Conservation (phyloP, 2,888 invertebrate genomes). For the Prosapia bicincta region DNA sequence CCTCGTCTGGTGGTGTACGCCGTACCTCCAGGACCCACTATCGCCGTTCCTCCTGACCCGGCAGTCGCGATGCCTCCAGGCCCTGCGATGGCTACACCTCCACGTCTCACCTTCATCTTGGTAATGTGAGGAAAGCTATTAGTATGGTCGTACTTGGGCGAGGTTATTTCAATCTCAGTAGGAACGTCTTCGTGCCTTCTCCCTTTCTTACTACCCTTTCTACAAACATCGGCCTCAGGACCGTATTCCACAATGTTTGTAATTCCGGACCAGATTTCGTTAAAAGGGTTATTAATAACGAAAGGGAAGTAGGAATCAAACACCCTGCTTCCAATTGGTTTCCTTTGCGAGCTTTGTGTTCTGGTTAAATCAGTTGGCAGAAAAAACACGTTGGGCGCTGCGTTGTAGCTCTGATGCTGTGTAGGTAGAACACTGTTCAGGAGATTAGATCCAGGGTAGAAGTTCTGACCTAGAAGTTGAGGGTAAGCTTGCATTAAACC, state of each 20-base stretch:
- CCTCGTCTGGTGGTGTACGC: constrained; percentile 73
- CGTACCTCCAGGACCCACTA: constrained; percentile 73
- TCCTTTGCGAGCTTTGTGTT: not conserved
- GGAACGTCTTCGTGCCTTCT: constrained; percentile 18
- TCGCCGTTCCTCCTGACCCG: constrained; percentile 74
- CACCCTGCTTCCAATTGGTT: constrained; percentile 1
- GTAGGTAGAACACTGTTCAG: not conserved
- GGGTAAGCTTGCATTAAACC: not conserved
- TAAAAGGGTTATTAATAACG: constrained; percentile 27
- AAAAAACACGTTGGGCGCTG: not conserved
- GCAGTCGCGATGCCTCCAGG: constrained; percentile 80
- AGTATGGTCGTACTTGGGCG: not conserved
- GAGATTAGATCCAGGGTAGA: not conserved
- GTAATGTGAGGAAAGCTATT: constrained; percentile 38
- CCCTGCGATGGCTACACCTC: constrained; percentile 76
- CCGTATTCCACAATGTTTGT: constrained; percentile 54
- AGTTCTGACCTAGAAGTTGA: too few species aligned
- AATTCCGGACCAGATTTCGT: constrained; percentile 32
- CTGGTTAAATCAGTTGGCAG: not conserved
- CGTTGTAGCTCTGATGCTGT: not conserved
- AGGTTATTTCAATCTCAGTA: constrained; percentile 8
- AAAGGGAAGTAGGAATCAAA: constrained; percentile 28
- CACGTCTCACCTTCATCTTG: constrained; percentile 63
- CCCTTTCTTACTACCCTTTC: constrained; percentile 32
- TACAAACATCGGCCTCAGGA: constrained; percentile 54